Evolutionary conservation across 2,113 vertebrate species (phyloP), one percentile per base, ranked within the genome.

Genomic region (Muscicapa adusta): DNA sequence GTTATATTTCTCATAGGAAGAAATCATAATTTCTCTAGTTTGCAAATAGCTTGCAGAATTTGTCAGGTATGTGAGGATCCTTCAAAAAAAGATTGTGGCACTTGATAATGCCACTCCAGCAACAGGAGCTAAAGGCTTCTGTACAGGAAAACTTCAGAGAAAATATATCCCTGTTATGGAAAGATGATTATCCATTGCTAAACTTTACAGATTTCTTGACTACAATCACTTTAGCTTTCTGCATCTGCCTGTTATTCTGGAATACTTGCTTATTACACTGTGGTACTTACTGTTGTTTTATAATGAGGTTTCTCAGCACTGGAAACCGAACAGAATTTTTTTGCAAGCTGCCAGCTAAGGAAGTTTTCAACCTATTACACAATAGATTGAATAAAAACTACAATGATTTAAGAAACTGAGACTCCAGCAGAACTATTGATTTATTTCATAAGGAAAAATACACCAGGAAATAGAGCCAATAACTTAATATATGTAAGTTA

Each of bases 381-480:
- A 80, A 85, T 33, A 91, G 93, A 95, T 91, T 88, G 19, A 95
- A 93, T 97, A 91, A 96, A 91, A 90, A 47, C 22, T 74, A 80
- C 34, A 80, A n/a, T 79, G 36, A 96, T 57, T 90, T 76, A 71
- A 88, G 50, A 74, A 93, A 94, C 6, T 56, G 5, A 1, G 62
- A 70, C 70, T 92, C 25, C n/a, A 47, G 57, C 48, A 87, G 36
- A 94, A 71, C 42, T 51, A 71, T 1, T 91, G 85, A 80, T 80
- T 80, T 85, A 93, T 88, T 85, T 83, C 13, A 74, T 33, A 53
- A 80, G 82, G 67, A 88, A 95, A 91, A 93, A 51, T 67, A 88
- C 9, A 77, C 60, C 85, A 95, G 94, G 94, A 96, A 94, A 91
- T 80, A 93, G 88, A 95, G n/a, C 22, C 12, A n/a, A 17, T 94